Conservation (phyloP, 2,888 invertebrate genomes). For the Papilio protenor region DNA sequence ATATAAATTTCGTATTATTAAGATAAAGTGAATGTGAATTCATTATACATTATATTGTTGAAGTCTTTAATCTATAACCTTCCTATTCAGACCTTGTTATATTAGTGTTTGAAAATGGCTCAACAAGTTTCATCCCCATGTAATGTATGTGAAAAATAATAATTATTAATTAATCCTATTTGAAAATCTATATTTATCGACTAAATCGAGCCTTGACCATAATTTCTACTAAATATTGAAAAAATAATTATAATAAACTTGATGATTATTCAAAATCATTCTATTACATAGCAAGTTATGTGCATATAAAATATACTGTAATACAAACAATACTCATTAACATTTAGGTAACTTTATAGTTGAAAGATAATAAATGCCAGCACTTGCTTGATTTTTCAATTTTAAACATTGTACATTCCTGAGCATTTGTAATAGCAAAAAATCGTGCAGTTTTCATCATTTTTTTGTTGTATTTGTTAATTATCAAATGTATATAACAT, state of each 20-base stretch:
- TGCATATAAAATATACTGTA: not conserved
- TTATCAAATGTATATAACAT: constrained; percentile 52
- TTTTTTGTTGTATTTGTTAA: constrained; percentile 23
- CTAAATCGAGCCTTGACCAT: not conserved
- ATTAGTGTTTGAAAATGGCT: constrained; percentile 14
- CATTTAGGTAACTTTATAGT: constrained; percentile 2
- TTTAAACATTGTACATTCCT: constrained; percentile 6
- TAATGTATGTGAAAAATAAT: not conserved
- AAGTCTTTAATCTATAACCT: constrained; percentile 43
- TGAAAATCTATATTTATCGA: not conserved
- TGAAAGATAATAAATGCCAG: not conserved
- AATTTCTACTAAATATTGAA: not conserved
- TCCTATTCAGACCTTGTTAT: constrained; percentile 35
- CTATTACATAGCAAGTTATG: not conserved
- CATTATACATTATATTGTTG: constrained; percentile 63
- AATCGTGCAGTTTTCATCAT: not conserved
- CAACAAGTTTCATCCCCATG: constrained; percentile 10
- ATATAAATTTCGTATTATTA: constrained; percentile 70
- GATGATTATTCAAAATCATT: not conserved
- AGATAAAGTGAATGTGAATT: constrained; percentile 68
- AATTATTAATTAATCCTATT: not conserved
- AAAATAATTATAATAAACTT: not conserved
- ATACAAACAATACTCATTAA: constrained; percentile 32
- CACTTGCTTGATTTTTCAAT: constrained; percentile 9
- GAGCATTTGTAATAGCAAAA: constrained; percentile 10